These are phyloP conservation scores for Odontomyia ornata DNA, from an alignment of 2,888 invertebrate genomes.

Conservation along the genomic window DNA sequence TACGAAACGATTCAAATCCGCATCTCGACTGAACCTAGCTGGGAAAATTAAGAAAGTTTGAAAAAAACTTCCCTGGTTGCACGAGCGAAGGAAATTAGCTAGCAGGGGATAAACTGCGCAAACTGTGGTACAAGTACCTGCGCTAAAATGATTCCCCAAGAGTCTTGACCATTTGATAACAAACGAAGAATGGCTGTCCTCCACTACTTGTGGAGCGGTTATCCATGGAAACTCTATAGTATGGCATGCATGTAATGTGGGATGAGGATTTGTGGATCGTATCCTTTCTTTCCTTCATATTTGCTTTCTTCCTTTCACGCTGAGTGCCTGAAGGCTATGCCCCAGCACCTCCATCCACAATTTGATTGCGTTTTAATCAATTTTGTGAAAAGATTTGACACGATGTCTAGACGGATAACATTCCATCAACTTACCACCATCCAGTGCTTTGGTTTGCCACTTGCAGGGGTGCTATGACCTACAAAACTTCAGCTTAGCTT, in stretches of 20 bases:
- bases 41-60: slow-evolving; percentile 10
- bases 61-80: neutral
- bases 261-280: neutral
- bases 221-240: neutral
- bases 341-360: neutral
- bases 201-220: slow-evolving; percentile 21
- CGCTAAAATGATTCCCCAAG: neutral
- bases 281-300: neutral
- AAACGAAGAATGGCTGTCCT: neutral
- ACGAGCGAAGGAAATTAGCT: neutral
- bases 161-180: slow-evolving; percentile 29
- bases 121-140: neutral
- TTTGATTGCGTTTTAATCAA: slow-evolving; percentile 28
- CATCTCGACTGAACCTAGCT: slow-evolving; percentile 39
- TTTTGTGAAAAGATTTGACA: slow-evolving; percentile 34
- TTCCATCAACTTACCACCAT: slow-evolving; percentile 11
- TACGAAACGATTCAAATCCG: slow-evolving; percentile 40
- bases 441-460: neutral
- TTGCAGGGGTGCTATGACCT: slow-evolving; percentile 29
- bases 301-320: neutral
- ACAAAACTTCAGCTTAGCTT: neutral
- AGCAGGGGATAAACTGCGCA: slow-evolving; percentile 13
- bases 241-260: neutral
- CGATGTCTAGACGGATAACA: slow-evolving; percentile 29
- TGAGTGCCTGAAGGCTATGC: neutral